Evolutionary conservation across 2,888 invertebrate species (phyloP).

Genomic region (Agrenia bidenticulata): DNA sequence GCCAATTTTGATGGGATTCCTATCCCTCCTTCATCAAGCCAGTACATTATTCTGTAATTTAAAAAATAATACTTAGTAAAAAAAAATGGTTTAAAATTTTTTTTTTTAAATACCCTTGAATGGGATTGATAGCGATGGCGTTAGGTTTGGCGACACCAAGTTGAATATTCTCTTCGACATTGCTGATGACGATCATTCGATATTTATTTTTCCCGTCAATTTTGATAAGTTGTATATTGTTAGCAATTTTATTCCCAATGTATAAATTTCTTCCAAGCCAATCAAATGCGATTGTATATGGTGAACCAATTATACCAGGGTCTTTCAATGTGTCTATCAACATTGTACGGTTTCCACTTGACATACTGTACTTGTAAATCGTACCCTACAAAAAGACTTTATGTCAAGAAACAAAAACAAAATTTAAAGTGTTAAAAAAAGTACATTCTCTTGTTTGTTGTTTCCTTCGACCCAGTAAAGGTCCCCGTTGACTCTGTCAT

Average conservation of each 20-base stretch:
- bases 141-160: conserved; percentile 84
- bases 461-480: conserved; percentile 86
- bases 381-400: conserved; percentile 66
- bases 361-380: conserved; percentile 77
- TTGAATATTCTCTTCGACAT: conserved; percentile 68
- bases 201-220: conserved; percentile 82
- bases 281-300: conserved; percentile 89
- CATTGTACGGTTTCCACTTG: conserved; percentile 79
- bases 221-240: conserved; percentile 85
- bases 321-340: conserved; percentile 70
- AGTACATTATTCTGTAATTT: conserved; percentile 74
- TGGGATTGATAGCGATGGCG: conserved; percentile 84
- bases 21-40: conserved; percentile 91
- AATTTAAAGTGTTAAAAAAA: not conserved
- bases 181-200: conserved; percentile 81
- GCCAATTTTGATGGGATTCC: conserved; percentile 87
- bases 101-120: conserved; percentile 76
- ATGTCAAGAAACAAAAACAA: conserved; percentile 12
- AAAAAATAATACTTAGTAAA: no score
- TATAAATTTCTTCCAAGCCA: conserved; percentile 95
- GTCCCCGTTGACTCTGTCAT: conserved; percentile 78
- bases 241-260: conserved; percentile 84
- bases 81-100: conserved; percentile 10
- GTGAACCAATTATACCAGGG: conserved; percentile 85
- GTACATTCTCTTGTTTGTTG: conserved; percentile 65